Evolutionary conservation across 2,113 vertebrate species (phyloP).

Genomic region (Catharus bicknelli): DNA sequence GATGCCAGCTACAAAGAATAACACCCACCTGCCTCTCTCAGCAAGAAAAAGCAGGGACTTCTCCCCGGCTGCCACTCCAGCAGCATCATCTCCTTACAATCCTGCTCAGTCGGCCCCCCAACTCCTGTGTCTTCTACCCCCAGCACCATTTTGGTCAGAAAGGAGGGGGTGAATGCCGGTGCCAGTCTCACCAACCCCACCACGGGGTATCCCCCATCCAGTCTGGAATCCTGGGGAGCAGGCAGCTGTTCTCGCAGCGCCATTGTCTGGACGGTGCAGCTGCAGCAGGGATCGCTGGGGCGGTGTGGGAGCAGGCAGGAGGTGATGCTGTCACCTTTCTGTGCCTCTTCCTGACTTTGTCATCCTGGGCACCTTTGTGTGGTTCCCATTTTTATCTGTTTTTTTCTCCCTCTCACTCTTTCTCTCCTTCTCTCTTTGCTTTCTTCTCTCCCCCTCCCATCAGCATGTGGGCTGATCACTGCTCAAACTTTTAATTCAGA

Average conservation of each 20-base stretch:
- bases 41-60: not conserved
- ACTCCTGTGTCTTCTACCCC: not conserved
- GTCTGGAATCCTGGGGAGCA: accelerated
- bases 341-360: slow-evolving; percentile 47
- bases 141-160: not conserved
- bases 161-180: accelerated
- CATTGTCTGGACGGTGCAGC: not conserved
- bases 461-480: slow-evolving; percentile 79
- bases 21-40: not conserved
- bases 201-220: accelerated
- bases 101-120: accelerated
- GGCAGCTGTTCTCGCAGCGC: not conserved
- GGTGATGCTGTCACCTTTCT: slow-evolving; percentile 52
- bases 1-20: not conserved
- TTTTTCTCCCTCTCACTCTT: slow-evolving; percentile 66
- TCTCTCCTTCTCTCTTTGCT: slow-evolving; percentile 55
- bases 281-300: not conserved
- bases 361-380: slow-evolving; percentile 53
- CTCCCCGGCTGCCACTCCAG: not conserved
- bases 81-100: not conserved
- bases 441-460: slow-evolving; percentile 70
- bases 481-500: slow-evolving; percentile 88
- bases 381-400: slow-evolving; percentile 69
- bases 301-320: slow-evolving; percentile 1
- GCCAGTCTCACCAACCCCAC: not conserved